phyloP scores from a whole-genome alignment of 2,113 vertebrate genomes.

The Anarhynchus alexandrinus region DNA sequence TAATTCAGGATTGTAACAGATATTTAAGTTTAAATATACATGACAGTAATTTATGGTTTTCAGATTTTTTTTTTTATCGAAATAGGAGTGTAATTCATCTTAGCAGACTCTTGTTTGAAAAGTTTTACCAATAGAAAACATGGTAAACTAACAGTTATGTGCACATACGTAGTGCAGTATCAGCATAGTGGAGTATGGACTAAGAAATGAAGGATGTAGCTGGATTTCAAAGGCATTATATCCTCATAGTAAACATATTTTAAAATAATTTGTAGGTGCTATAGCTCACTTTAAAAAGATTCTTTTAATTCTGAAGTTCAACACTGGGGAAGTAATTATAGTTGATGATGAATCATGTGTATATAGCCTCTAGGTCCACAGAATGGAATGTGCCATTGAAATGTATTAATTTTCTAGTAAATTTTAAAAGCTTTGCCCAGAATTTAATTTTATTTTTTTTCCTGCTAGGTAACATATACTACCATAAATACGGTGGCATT shows the following conservation, averaged over 20 bases:
- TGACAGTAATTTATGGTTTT: background rate
- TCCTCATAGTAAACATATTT: background rate
- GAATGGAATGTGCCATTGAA: background rate
- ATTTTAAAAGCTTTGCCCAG: background rate
- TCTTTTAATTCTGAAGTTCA: background rate
- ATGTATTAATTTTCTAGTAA: background rate
- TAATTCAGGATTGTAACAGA: background rate
- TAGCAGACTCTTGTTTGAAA: background rate
- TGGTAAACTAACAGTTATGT: background rate
- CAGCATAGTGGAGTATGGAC: background rate
- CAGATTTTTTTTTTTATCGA: background rate
- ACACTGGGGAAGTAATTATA: background rate
- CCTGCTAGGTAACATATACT: background rate
- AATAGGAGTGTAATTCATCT: background rate
- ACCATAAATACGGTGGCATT: background rate
- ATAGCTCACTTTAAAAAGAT: background rate
- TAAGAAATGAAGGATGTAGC: background rate
- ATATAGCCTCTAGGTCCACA: background rate
- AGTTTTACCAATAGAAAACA: background rate
- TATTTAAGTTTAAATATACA: background rate
- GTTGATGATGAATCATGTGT: fast-evolving
- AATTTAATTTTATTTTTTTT: background rate
- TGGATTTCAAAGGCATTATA: background rate
- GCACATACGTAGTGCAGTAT: background rate
- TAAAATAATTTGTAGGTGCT: background rate